A percentile compares a stretch with the other conserved stretches of the same genome.
phyloP scores from a whole-genome alignment of 2,797 vertebrate species.

The Ceryle rudis region DNA sequence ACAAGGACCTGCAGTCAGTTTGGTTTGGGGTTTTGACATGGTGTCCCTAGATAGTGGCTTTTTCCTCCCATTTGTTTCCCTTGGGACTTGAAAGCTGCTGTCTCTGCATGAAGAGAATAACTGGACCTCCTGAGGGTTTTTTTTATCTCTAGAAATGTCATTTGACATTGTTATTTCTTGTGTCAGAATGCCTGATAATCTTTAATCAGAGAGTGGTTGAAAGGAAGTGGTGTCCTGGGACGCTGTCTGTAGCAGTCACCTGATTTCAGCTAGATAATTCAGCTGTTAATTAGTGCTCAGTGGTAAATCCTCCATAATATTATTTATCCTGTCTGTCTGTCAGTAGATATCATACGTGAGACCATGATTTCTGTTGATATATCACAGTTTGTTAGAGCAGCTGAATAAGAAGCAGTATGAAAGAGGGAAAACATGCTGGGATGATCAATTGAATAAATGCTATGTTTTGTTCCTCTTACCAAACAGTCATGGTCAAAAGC shows the following conservation, averaged over 20 bases:
- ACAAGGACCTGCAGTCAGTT: fast-evolving
- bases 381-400: not conserved
- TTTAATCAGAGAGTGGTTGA: not conserved
- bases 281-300: constrained; percentile 43
- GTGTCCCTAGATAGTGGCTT: not conserved
- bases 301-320: not conserved
- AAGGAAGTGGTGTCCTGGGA: not conserved
- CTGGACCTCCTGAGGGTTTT: not conserved
- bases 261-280: not conserved
- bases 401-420: not conserved
- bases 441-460: not conserved
- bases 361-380: not conserved
- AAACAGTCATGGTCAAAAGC: not conserved
- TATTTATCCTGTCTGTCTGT: not conserved
- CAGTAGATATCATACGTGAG: not conserved
- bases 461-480: not conserved
- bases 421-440: not conserved
- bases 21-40: not conserved
- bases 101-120: not conserved
- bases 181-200: not conserved
- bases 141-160: not conserved
- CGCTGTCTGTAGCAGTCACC: not conserved
- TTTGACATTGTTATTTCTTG: not conserved
- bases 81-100: not conserved
- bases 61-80: not conserved